These are phyloP conservation scores for Epiblema foenella DNA, from an alignment of 2,888 invertebrate species.

Conservation along the genomic window DNA sequence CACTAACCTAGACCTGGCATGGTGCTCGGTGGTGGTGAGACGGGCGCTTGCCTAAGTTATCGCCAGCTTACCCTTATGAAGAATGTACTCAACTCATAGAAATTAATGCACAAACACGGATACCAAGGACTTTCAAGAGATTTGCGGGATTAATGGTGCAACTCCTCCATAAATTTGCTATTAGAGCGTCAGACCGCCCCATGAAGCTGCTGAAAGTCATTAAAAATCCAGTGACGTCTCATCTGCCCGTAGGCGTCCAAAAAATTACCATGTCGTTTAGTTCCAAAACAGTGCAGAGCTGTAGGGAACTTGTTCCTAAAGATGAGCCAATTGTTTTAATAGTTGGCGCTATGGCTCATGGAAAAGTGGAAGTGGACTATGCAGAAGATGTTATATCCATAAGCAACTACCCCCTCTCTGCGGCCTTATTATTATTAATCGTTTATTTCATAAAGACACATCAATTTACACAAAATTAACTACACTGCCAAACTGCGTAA, in stretches of 20 bases:
- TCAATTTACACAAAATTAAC: too few relatives aligned
- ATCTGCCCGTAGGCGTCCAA: conserved; percentile 96
- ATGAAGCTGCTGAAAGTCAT: conserved; percentile 97
- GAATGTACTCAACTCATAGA: conserved; percentile 97
- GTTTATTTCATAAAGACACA: too few relatives aligned
- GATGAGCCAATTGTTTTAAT: conserved; percentile 95
- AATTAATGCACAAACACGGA: conserved; percentile 98
- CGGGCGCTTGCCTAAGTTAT: too few relatives aligned
- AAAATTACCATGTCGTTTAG: conserved; percentile 97
- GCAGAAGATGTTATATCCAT: conserved; percentile 96
- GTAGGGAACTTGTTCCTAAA: conserved; percentile 91
- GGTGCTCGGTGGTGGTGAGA: too few relatives aligned
- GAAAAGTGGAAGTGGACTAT: conserved; percentile 95
- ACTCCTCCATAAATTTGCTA: conserved; percentile 96
- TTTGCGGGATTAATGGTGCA: conserved; percentile 99
- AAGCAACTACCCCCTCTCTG: conserved; percentile 98
- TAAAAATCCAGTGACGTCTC: conserved; percentile 97
- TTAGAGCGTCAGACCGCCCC: conserved; percentile 95
- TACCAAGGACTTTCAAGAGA: conserved; percentile 98
- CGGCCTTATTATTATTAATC: too few relatives aligned
- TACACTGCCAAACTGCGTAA: too few relatives aligned
- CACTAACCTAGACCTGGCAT: too few relatives aligned
- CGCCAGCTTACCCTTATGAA: conserved; percentile 69
- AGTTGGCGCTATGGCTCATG: conserved; percentile 99
- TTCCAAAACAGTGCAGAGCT: conserved; percentile 88